A percentile compares a stretch with the other conserved stretches of the same genome.
Conservation (phyloP, 1,140 invertebrate genomes). For the Anadara kagoshimensis region DNA sequence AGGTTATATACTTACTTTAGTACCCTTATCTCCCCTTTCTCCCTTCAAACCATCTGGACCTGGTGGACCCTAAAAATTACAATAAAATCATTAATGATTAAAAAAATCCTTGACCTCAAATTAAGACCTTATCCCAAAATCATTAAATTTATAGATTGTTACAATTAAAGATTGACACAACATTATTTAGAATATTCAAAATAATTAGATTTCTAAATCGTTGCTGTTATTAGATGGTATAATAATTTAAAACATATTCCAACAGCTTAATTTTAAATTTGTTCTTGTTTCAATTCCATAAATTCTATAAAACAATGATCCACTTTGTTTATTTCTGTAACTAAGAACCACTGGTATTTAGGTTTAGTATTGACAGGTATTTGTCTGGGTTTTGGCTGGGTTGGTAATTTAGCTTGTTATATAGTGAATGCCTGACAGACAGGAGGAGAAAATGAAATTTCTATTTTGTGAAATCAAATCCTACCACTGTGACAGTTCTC, state of each 20-base stretch:
- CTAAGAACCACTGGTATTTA: no score
- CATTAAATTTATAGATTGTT: no score
- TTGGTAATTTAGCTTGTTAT: background rate
- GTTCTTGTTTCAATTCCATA: no score
- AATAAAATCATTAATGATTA: no score
- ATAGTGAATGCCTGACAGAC: background rate
- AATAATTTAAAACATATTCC: background rate
- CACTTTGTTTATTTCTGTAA: no score
- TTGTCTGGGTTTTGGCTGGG: background rate
- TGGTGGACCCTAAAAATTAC: constrained; percentile 81
- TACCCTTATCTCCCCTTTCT: constrained; percentile 59
- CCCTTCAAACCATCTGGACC: constrained; percentile 63
- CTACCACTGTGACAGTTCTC: no score
- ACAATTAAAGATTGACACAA: no score
- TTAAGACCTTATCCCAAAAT: no score
- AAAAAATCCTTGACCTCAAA: no score
- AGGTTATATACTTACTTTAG: constrained; percentile 46
- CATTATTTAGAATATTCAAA: constrained; percentile 79
- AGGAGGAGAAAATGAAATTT: background rate
- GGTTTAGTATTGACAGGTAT: no score
- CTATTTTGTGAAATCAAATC: background rate
- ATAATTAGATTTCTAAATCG: background rate
- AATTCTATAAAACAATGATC: no score
- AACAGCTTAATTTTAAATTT: background rate
- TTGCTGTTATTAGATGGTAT: background rate